phyloP scores from a whole-genome alignment of 2,797 vertebrate genomes.

The Rachycentron canadum region DNA sequence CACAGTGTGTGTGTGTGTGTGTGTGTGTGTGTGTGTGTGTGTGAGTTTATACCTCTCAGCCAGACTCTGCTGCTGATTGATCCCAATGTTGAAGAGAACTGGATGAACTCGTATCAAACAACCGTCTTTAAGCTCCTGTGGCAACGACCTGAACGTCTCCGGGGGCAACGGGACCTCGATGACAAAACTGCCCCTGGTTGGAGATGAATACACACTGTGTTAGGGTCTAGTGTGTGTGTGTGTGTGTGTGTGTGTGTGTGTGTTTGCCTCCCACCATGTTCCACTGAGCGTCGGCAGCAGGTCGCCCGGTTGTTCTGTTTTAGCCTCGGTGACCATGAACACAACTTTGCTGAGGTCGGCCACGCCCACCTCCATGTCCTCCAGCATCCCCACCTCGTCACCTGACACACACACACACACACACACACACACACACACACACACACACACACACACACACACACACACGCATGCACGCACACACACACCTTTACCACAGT shows the following conservation, averaged over 20 bases:
- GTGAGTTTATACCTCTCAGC: slow-evolving; percentile 90
- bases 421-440: slow-evolving; percentile 39
- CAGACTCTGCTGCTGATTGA: slow-evolving; percentile 96
- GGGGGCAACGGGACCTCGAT: slow-evolving; percentile 91
- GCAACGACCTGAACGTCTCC: slow-evolving; percentile 87
- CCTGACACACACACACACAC: slow-evolving; percentile 80
- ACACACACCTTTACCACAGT: too few relatives aligned
- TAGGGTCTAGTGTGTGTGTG: neutral
- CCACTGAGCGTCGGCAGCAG: slow-evolving; percentile 90
- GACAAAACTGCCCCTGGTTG: slow-evolving; percentile 87
- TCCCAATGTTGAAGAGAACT: slow-evolving; percentile 95
- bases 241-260: slow-evolving; percentile 12
- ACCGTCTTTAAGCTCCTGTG: slow-evolving; percentile 90
- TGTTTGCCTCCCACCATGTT: slow-evolving; percentile 54
- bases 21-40: slow-evolving; percentile 23
- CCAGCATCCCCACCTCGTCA: slow-evolving; percentile 95
- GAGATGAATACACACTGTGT: neutral
- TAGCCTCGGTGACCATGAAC: slow-evolving; percentile 91
- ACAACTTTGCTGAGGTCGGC: slow-evolving; percentile 89
- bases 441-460: too few relatives aligned
- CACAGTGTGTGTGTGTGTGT: slow-evolving; percentile 11
- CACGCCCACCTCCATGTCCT: slow-evolving; percentile 96
- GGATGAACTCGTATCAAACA: slow-evolving; percentile 88
- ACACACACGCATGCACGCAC: too few relatives aligned
- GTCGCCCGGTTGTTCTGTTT: slow-evolving; percentile 81